A percentile compares a stretch with the other conserved stretches of the same genome.
These are phyloP conservation scores for Pocillopora verrucosa DNA, from an alignment of 64 coral and sea anemone genomes.

Conservation along the genomic window DNA sequence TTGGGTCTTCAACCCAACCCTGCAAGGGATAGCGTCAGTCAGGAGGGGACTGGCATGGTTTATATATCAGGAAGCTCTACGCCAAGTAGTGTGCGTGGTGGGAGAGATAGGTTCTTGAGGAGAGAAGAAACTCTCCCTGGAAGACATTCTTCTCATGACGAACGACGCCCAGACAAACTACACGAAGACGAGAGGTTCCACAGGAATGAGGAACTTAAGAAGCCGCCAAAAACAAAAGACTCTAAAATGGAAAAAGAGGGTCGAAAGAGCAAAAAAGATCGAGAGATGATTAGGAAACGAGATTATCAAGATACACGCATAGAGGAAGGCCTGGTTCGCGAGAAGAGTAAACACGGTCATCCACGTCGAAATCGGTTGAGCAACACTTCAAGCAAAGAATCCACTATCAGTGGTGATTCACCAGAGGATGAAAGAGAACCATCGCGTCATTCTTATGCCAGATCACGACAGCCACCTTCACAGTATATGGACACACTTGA, in stretches of 20 bases:
- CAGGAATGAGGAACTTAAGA: not conserved
- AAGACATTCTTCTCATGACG: not conserved
- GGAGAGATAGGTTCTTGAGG: not conserved
- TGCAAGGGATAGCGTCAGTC: conserved; percentile 31
- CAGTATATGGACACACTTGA: conserved; percentile 3
- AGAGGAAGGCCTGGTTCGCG: not conserved
- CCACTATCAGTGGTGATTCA: not conserved
- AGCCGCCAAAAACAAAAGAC: not conserved
- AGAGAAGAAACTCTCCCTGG: not conserved
- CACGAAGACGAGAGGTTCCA: not conserved
- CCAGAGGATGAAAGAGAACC: not conserved
- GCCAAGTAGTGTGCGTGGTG: conserved; percentile 46
- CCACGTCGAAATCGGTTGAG: not conserved
- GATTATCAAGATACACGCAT: not conserved
- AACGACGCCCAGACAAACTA: not conserved
- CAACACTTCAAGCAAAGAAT: not conserved
- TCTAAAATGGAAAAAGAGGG: not conserved
- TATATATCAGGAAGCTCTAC: conserved; percentile 82
- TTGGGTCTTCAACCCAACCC: conserved; percentile 70
- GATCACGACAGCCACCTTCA: not conserved
- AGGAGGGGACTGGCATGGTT: conserved; percentile 55
- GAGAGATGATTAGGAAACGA: not conserved
- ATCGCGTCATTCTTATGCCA: not conserved
- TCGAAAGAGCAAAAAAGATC: not conserved
- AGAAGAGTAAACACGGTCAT: not conserved